These are phyloP conservation scores for Menidia menidia DNA, from an alignment of 2,797 vertebrate species.

Conservation along the genomic window DNA sequence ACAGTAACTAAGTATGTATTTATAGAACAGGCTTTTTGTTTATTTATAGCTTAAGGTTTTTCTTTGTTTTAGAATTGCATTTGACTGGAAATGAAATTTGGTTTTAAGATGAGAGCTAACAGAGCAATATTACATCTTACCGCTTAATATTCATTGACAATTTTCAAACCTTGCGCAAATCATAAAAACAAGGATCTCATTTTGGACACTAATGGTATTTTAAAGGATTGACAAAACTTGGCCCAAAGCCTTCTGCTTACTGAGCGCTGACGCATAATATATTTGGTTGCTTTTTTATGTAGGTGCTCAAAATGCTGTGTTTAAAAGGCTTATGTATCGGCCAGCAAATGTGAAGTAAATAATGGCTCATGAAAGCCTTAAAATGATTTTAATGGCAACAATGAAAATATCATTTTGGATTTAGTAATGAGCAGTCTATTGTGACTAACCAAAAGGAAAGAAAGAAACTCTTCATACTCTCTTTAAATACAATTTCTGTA, in stretches of 20 bases:
- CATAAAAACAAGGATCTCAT: slow-evolving; percentile 1
- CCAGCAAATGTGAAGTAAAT: background rate
- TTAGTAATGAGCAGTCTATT: too few species aligned
- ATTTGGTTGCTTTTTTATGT: background rate
- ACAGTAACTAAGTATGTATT: too few species aligned
- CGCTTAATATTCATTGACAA: too few species aligned
- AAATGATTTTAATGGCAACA: background rate
- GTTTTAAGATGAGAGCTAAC: background rate
- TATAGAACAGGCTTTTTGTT: too few species aligned
- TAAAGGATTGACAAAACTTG: background rate
- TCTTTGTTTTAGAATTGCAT: background rate
- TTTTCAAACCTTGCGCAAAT: background rate
- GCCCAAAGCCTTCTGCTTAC: background rate
- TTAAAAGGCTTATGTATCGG: background rate
- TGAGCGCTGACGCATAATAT: background rate
- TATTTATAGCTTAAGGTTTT: background rate
- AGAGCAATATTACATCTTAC: background rate
- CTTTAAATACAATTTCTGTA: too few species aligned
- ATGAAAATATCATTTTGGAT: too few species aligned
- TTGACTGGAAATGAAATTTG: background rate
- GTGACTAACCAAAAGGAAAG: too few species aligned
- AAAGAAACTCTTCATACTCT: too few species aligned
- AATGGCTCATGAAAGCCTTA: background rate
- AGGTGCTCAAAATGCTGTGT: background rate
- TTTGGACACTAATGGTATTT: background rate